Evolutionary conservation across 2,797 vertebrate species (phyloP), one percentile per base, ranked within the genome.

Genomic region (Ispidina picta): DNA sequence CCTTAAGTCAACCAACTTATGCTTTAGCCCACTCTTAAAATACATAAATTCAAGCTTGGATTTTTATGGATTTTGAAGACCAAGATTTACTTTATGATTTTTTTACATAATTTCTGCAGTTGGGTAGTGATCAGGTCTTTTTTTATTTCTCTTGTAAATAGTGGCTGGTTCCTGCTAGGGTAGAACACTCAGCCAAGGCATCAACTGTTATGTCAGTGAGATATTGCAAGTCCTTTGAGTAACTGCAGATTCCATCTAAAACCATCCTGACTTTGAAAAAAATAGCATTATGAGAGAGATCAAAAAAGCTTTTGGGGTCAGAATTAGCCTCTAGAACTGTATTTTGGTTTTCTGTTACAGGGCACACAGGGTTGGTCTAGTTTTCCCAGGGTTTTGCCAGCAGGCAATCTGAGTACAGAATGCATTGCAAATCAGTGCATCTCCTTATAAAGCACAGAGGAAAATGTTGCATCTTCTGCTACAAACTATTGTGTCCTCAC

Each of bases 361-460:
- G 59, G 22, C 51, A 85, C 39, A 29, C 35, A 31, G 46, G 44
- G 17, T 39, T 72, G 85, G 65, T 81, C 78, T 88, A 52, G 64
- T 88, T 96, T 96, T 94, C 93, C 81, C 94, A 89, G 91, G 72
- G 56, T 80, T 46, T 72, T 93, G 66, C 86, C 93, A 93, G 71
- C 77, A 89, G 64, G 29, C 85, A 88, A 55, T 90, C 65, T 78
- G 77, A 85, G 46, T 91, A 51, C 83, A 87, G 55, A 72, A 75
- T 65, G 66, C 31, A 26, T 77, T 37, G 85, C 58, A 37, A 46
- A 71, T 54, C 60, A 58, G 29, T 20, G 8, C 68, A 59, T 91
- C 88, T 48, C 88, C 83, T 82, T 93, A 84, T 88, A 88, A 93
- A 95, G 77, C 51, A 62, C 29, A 48, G 31, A 65, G 26, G 25